These are phyloP conservation scores for Sphaerophoria rueppellii DNA, from an alignment of 2,888 invertebrate genomes.

Conservation along the genomic window DNA sequence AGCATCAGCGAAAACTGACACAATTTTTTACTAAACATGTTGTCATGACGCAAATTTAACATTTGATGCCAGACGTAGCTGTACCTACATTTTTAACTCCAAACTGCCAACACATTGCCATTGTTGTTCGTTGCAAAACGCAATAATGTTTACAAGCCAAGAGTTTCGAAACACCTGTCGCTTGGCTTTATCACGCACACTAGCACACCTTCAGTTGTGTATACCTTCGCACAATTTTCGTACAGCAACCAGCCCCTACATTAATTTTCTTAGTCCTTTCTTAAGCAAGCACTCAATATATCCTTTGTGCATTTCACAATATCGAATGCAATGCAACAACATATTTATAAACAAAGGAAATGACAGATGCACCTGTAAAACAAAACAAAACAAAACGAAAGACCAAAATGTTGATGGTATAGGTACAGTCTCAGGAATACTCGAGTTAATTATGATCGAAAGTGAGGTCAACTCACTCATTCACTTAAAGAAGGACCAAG, in stretches of 20 bases:
- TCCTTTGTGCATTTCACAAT: constrained; percentile 9
- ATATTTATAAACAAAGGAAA: constrained; percentile 39
- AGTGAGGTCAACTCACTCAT: constrained; percentile 22
- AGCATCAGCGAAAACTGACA: too few species aligned
- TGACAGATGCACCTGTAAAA: constrained; percentile 59
- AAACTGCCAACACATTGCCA: neutral
- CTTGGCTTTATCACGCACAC: neutral
- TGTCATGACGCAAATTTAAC: too few species aligned
- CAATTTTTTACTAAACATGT: too few species aligned
- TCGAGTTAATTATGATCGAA: constrained; percentile 30
- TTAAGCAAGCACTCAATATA: neutral
- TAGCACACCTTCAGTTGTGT: neutral
- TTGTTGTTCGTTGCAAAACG: neutral
- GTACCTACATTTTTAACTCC: too few species aligned
- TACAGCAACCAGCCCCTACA: constrained; percentile 11
- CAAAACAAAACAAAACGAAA: constrained; percentile 18
- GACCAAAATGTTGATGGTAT: neutral
- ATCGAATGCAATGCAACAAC: constrained; percentile 15
- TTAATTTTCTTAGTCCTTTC: constrained; percentile 16
- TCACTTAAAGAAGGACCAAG: neutral
- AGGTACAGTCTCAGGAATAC: constrained; percentile 45
- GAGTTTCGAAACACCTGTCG: neutral
- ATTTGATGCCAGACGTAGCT: too few species aligned
- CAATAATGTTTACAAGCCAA: neutral
- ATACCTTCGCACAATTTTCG: neutral